Evolutionary conservation across 2,797 vertebrate genomes (phyloP).

Genomic region (Salmo trutta): DNA sequence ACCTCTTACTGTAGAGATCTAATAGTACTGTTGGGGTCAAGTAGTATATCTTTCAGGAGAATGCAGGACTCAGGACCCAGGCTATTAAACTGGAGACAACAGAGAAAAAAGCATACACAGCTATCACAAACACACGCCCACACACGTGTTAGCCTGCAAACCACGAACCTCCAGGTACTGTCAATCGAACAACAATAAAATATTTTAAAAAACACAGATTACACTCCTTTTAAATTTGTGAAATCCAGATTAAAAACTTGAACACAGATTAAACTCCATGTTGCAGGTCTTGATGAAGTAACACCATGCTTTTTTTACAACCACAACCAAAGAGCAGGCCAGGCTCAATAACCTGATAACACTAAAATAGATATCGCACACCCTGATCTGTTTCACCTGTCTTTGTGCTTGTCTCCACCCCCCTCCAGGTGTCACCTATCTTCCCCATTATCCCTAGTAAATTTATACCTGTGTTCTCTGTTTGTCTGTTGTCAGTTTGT

Average conservation of each 20-base stretch:
- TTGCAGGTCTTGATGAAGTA: background rate
- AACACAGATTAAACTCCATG: background rate
- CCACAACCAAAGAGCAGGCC: background rate
- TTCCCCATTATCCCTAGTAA: too few relatives aligned
- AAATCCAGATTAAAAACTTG: background rate
- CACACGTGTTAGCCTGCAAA: conserved; percentile 34
- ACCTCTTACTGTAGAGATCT: conserved; percentile 86
- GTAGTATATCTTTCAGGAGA: conserved; percentile 83
- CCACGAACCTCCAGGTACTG: background rate
- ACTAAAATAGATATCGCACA: background rate
- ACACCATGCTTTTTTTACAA: background rate
- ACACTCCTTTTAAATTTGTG: background rate
- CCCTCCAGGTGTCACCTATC: too few relatives aligned
- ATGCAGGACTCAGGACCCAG: conserved; percentile 87
- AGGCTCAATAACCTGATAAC: background rate
- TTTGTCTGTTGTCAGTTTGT: too few relatives aligned
- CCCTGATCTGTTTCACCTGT: too few relatives aligned
- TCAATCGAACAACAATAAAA: conserved; percentile 17
- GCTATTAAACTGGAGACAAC: conserved; percentile 88
- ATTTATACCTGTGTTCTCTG: too few relatives aligned
- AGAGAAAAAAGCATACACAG: conserved; percentile 42
- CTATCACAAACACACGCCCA: conserved; percentile 45
- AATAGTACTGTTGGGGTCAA: conserved; percentile 82
- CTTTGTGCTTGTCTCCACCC: too few relatives aligned
- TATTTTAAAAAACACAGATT: background rate